Evolutionary conservation across 2,797 vertebrate species (phyloP).

Genomic region (Atherinosoma microstoma): DNA sequence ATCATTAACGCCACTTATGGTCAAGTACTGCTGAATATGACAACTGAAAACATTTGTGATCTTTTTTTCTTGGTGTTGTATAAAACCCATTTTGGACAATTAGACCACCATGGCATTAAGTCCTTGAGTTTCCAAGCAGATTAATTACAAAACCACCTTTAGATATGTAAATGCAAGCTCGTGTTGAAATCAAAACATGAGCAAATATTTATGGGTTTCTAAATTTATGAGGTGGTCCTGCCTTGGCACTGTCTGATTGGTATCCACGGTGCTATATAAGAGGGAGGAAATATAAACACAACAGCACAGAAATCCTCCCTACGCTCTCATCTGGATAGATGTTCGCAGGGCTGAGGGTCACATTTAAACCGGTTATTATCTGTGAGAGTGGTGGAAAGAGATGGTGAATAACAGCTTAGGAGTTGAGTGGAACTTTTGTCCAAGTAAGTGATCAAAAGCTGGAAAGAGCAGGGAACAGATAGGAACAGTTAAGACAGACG

Average conservation of each 20-base stretch:
- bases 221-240: slow-evolving; percentile 78
- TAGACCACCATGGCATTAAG: slow-evolving; percentile 54
- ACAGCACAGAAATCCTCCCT: slow-evolving; percentile 66
- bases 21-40: neutral
- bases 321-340: slow-evolving; percentile 56
- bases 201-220: slow-evolving; percentile 81
- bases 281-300: slow-evolving; percentile 79
- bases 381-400: slow-evolving; percentile 27
- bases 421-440: slow-evolving; percentile 10
- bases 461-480: slow-evolving; percentile 2
- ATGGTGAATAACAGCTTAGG: slow-evolving; percentile 20
- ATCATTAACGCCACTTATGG: neutral
- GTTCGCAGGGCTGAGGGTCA: slow-evolving; percentile 58
- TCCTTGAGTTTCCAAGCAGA: slow-evolving; percentile 44
- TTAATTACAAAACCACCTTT: slow-evolving; percentile 73
- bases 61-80: slow-evolving; percentile 38
- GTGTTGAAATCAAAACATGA: slow-evolving; percentile 68
- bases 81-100: slow-evolving; percentile 39
- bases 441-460: slow-evolving; percentile 21
- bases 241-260: slow-evolving; percentile 68
- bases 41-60: slow-evolving; percentile 33
- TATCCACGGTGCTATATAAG: slow-evolving; percentile 75
- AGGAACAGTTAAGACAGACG: slow-evolving; percentile 12
- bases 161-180: slow-evolving; percentile 78
- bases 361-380: slow-evolving; percentile 43